These are phyloP conservation scores for Calypte anna DNA, from an alignment of 2,113 vertebrate species.

Conservation along the genomic window DNA sequence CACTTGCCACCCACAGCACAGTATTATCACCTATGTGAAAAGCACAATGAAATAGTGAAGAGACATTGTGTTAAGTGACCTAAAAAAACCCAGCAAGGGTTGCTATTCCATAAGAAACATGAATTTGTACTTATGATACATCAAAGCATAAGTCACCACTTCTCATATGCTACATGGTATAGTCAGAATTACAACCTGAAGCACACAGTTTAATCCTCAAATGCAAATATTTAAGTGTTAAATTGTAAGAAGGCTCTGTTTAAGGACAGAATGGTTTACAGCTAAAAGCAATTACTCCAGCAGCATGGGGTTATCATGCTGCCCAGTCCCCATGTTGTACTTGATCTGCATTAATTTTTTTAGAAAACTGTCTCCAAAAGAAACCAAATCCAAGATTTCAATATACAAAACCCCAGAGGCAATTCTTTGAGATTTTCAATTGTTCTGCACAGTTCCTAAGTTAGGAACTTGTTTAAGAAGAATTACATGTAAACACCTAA, in stretches of 20 bases:
- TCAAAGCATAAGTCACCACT: not conserved
- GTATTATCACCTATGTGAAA: not conserved
- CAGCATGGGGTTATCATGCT: rapidly evolving
- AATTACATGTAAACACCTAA: rapidly evolving
- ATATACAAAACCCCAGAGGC: not conserved
- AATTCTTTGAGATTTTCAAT: not conserved
- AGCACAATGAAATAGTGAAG: not conserved
- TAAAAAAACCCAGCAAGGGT: not conserved
- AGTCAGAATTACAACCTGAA: not conserved
- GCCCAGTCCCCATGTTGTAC: rapidly evolving
- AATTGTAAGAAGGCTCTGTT: not conserved
- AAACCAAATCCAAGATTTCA: not conserved
- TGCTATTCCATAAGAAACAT: not conserved
- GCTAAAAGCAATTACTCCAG: not conserved
- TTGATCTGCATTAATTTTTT: not conserved
- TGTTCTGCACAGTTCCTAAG: not conserved
- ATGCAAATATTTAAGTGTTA: not conserved
- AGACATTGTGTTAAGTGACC: not conserved
- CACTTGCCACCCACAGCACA: not conserved
- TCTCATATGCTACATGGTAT: not conserved
- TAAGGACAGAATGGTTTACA: not conserved
- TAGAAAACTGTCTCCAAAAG: not conserved
- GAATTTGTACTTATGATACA: not conserved
- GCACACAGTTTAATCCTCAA: not conserved
- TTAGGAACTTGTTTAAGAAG: not conserved